phyloP scores from a whole-genome alignment of 1,140 invertebrate species.

The Micrasema longulum region DNA sequence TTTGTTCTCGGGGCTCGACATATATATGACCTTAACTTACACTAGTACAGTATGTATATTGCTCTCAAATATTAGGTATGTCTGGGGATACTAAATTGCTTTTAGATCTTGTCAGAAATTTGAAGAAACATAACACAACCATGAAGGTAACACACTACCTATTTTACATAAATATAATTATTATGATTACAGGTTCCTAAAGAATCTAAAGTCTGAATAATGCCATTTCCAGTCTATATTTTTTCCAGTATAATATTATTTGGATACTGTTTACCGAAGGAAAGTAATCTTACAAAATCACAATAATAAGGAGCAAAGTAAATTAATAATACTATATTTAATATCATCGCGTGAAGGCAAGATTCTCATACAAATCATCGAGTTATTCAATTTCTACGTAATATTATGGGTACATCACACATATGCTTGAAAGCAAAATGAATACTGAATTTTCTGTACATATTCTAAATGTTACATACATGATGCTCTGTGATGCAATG shows the following conservation, averaged over 20 bases:
- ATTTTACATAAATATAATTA: conserved; percentile 26
- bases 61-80: conserved; percentile 29
- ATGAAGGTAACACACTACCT: conserved; percentile 43
- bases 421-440: too few relatives aligned
- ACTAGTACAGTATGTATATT: conserved; percentile 14
- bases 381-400: too few relatives aligned
- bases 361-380: conserved; percentile 20
- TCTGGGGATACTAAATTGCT: conserved; percentile 29
- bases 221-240: conserved; percentile 44
- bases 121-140: conserved; percentile 42
- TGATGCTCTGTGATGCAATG: too few relatives aligned
- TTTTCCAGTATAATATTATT: conserved; percentile 34
- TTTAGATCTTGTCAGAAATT: conserved; percentile 18
- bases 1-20: conserved; percentile 3
- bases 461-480: too few relatives aligned
- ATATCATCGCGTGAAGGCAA: conserved; percentile 55
- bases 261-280: conserved; percentile 19
- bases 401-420: too few relatives aligned
- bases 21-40: conserved; percentile 1
- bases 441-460: too few relatives aligned
- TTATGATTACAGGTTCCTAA: conserved; percentile 21
- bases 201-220: conserved; percentile 28
- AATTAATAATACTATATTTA: conserved; percentile 49
- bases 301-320: conserved; percentile 38
- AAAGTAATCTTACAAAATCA: conserved; percentile 47